Percentiles rank a stretch among this genome's conserved stretches.
phyloP scores from a whole-genome alignment of 2,888 invertebrate species.

The Machimus atricapillus region DNA sequence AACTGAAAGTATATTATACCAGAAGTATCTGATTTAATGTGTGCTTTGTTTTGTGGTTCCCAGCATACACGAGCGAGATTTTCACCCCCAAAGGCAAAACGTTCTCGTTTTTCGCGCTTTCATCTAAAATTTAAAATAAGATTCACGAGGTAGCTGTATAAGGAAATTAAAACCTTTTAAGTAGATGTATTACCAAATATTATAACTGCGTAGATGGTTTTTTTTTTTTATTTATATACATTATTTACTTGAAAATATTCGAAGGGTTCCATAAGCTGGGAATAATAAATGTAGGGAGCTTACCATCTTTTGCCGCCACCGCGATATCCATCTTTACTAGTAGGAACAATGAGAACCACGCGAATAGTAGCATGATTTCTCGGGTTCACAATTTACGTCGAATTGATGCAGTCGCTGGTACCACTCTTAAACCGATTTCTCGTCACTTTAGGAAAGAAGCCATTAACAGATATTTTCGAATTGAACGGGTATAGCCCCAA shows the following conservation, averaged over 20 bases:
- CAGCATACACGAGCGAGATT: neutral
- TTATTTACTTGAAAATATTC: neutral
- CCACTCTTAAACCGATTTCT: neutral
- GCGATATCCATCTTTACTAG: slow-evolving; percentile 51
- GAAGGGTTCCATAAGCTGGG: neutral
- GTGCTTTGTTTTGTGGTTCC: neutral
- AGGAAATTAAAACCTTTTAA: neutral
- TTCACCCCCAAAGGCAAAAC: neutral
- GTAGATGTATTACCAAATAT: neutral
- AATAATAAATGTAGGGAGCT: slow-evolving; percentile 32
- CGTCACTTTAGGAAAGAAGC: neutral
- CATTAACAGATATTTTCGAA: neutral
- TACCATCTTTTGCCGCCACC: slow-evolving; percentile 53
- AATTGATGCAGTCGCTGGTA: neutral
- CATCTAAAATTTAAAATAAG: neutral
- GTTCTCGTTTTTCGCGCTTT: neutral
- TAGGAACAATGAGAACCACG: slow-evolving; percentile 51
- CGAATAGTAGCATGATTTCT: slow-evolving; percentile 45
- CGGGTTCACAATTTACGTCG: neutral
- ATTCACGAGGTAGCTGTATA: neutral
- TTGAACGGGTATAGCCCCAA: neutral
- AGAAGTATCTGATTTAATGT: neutral
- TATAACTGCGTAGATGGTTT: neutral
- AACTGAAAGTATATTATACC: neutral
- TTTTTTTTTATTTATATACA: neutral